Evolutionary conservation across 2,888 invertebrate species (phyloP), one percentile per base, ranked within the genome.

Genomic region (Drosophila borealis): DNA sequence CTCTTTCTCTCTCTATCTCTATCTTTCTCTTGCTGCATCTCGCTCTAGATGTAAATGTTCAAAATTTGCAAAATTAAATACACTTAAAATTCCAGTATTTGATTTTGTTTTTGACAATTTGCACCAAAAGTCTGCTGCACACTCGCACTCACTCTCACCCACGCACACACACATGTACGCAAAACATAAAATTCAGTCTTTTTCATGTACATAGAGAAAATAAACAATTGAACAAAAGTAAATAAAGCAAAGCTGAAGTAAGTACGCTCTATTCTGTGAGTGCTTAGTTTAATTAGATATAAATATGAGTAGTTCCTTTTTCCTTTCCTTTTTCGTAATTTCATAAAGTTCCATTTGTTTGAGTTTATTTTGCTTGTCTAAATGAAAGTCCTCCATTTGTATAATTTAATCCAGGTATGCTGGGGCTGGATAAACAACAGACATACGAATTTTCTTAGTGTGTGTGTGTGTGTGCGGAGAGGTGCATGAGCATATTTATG

Each of bases 101-200:
- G 8, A 37, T 10, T 44, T 33, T 29, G 13, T 19, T 19, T 50
- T 44, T 50, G 36, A 63, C 42, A 65, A 51, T 44, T 50, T 65
- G 14, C 10, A 37, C 19, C 36, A 36, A 25, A 51, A 44, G 25
- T 29, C 21, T 17, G 25, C 36, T 29, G 8, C 37, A 39, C 11
- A 29, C 36, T 21, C 21, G 62, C 21, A 33, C 57, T 21, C 33
- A 33, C 36, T 4, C 25, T 11, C 48, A 41, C 33, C 44, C 48
- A 42, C 42, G 21, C 41, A 33, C 37, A 44, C 34, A 50, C 48
- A 37, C 34, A 44, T 68, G 60, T 33, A 70, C 66, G 59, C 44
- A 45, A 51, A 63, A 65, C 64, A 49, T 46, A 65, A 82, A 76
- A 71, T 80, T 85, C 82, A 88, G 86, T 82, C 88, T 82, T 82